Evolutionary conservation across 2,888 invertebrate species (phyloP).

Genomic region (Periphyllus acericola): DNA sequence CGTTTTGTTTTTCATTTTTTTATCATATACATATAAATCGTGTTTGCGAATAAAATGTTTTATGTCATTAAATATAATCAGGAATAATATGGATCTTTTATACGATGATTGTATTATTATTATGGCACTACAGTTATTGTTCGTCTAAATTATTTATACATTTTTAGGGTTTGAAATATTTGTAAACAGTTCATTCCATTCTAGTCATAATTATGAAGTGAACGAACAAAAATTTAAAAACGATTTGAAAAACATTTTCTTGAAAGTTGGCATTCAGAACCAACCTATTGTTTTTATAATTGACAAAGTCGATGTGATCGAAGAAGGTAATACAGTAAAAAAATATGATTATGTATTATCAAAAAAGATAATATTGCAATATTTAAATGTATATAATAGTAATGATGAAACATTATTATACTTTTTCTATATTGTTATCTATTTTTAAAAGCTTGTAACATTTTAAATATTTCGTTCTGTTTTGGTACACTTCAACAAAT

Average conservation of each 20-base stretch:
- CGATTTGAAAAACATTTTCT: conserved; percentile 29
- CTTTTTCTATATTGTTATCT: background rate
- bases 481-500: too few species aligned
- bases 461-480: too few species aligned
- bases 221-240: conserved; percentile 29
- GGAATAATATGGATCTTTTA: too few species aligned
- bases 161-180: conserved; percentile 34
- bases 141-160: background rate
- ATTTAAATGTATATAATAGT: background rate
- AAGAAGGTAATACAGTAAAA: conserved; percentile 36
- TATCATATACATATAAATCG: background rate
- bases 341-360: background rate
- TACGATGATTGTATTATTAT: too few species aligned
- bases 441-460: background rate
- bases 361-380: background rate
- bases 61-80: background rate
- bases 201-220: background rate
- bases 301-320: conserved; percentile 23
- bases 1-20: background rate
- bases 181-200: conserved; percentile 15
- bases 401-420: background rate
- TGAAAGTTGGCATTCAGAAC: conserved; percentile 39
- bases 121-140: background rate
- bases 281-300: conserved; percentile 35
- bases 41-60: background rate